Base-by-base conservation (phyloP, 2,797 vertebrate genomes). In the Anisognathus igniventris region DNA sequence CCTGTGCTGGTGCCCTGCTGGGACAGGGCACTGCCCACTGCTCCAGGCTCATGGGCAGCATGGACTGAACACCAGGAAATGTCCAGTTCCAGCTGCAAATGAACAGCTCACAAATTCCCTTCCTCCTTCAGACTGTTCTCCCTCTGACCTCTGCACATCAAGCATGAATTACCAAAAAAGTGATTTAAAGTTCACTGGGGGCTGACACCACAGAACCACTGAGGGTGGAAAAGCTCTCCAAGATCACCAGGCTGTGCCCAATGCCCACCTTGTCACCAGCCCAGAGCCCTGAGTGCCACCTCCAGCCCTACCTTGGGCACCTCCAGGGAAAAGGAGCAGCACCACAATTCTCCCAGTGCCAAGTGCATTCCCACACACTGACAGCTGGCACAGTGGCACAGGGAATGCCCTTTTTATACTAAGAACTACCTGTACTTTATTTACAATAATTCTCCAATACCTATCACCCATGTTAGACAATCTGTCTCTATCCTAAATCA, bases 1-100 rank as follows among this genome's bases (percentile, higher is more conserved):
- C 7, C 72, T 30, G 24, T 12, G 45, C 47, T 11, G 2, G 7
- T 0, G 12, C 8, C 9, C 0, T 17, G 23, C 11, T 1, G 8
- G 4, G 28, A 25, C 1, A 4, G 4, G 40, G 65, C 50, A 80
- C 50, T 35, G 39, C 27, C 44, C 20, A 33, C 48, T 42, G 70
- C 81, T 31, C 65, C 82, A 66, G 60, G 27, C 48, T 28, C 48
- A 28, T 50, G 48, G 42, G 2, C 47, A 60, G 23, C 0, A 0
- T 1, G 37, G 35, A 47, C n/a, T 82, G 17, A 25, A 30, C 9
- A 10, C 12, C 45, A 68, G 19, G 10, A 23, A 50, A 27, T 7
- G 40, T 10, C 54, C n/a, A 33, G 1, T 12, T 31, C 53, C 39
- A 40, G 39, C 39, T 51, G 37, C 53, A 66, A 23, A 44, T 1